phyloP scores from a whole-genome alignment of 2,888 invertebrate genomes.

The Keiferia lycopersicella region DNA sequence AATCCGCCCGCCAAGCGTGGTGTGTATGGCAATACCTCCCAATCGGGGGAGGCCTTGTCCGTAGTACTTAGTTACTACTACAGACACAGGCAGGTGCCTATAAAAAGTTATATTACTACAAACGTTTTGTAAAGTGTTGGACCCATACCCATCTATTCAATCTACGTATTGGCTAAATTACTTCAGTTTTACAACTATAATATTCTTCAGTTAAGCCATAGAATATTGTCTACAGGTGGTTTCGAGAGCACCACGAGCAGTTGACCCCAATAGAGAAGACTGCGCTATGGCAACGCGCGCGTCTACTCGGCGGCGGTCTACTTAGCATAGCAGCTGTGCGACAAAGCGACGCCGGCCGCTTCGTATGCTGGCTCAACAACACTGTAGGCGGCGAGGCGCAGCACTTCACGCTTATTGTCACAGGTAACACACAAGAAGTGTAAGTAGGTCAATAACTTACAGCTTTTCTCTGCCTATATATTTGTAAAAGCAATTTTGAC shows the following conservation, averaged over 20 bases:
- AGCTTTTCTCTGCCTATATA: too few relatives aligned
- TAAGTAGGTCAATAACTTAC: background rate
- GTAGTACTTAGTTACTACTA: too few relatives aligned
- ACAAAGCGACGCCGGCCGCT: constrained; percentile 91
- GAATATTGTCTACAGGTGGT: constrained; percentile 81
- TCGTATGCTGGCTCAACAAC: constrained; percentile 95
- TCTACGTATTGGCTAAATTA: too few relatives aligned
- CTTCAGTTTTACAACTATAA: too few relatives aligned
- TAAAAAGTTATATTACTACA: too few relatives aligned
- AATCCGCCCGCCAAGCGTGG: too few relatives aligned
- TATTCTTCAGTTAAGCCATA: background rate
- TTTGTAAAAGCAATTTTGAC: background rate
- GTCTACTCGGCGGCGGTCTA: constrained; percentile 75
- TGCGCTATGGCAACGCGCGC: constrained; percentile 55
- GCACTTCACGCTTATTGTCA: constrained; percentile 88
- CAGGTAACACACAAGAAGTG: constrained; percentile 75
- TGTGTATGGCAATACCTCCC: too few relatives aligned
- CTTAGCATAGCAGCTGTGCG: constrained; percentile 85
- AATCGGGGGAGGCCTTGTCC: too few relatives aligned
- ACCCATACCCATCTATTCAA: too few relatives aligned
- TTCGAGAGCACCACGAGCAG: constrained; percentile 87
- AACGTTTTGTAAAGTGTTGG: too few relatives aligned
- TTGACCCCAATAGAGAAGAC: constrained; percentile 85
- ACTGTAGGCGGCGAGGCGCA: constrained; percentile 91
- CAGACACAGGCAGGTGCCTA: too few relatives aligned